Base-by-base conservation (phyloP, 64 coral and sea anemone genomes). In the Montipora efflorescens region DNA sequence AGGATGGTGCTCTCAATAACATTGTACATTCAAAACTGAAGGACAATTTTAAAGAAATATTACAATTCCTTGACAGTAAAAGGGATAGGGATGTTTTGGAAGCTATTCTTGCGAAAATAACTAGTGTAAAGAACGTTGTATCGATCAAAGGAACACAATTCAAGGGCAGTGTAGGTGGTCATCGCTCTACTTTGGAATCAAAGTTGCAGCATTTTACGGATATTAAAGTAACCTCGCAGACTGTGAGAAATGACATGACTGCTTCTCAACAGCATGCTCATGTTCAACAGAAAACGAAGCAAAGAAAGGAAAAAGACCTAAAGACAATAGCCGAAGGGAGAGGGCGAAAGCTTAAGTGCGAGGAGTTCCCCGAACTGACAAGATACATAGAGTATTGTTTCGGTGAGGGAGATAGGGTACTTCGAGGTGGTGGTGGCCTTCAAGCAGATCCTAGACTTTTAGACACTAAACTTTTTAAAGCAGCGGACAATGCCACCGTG, bases 311-410 rank as follows among this genome's bases (percentile, higher is more conserved):
- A 12, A 21, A 74, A 21, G 7, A 59, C 5, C 48, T 91, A 14
- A 81, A 48, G 23, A 18, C 23, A 44, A 19, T 76, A 58, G 81
- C 77, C 4, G 4, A 91, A 67, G 94, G 89, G 2, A 85, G 94
- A n/a, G 94, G 94, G 46, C 57, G 89, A 72, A 74, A 87, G 5
- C 82, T 95, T 0, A 95, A 95, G 53, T 87, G 94, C 43, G 94
- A 91, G 5, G 82, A 95, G 18, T 95, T 95, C 18, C 94, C 94
- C 0, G 82, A 95, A 10, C 82, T 95, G 11, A 12, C 94, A 14
- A 20, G 46, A 3, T 91, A 47, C 44, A 78, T 91, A 4, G 94
- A 95, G 43, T 95, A 87, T 88, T 89, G 81, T 44, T 95, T 95
- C 13, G 89, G 94, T 3, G 93, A 91, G 45, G 88, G 81, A 23